Percentiles rank a stretch among this genome's conserved stretches.
Conservation (phyloP, 2,888 invertebrate species). For the Molorchus minor region DNA sequence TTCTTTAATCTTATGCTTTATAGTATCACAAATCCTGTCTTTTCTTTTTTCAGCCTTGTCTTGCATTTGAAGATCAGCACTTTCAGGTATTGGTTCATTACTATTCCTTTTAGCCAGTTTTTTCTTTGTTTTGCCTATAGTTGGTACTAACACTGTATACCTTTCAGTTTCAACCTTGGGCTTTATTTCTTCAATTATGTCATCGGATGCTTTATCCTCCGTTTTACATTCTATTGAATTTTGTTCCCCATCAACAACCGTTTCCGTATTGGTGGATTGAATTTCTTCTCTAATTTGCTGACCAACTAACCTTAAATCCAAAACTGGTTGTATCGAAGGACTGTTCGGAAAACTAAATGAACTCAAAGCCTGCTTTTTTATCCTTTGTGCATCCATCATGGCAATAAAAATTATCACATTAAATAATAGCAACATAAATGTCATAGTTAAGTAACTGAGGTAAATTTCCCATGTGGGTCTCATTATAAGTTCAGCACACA, state of each 20-base stretch:
- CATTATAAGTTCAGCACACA: slow-evolving; percentile 74
- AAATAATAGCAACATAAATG: slow-evolving; percentile 69
- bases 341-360: slow-evolving; percentile 64
- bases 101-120: slow-evolving; percentile 55
- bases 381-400: slow-evolving; percentile 76
- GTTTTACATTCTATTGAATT: slow-evolving; percentile 21
- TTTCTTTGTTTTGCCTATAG: slow-evolving; percentile 57
- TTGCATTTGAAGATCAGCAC: slow-evolving; percentile 39
- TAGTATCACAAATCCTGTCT: slow-evolving; percentile 29
- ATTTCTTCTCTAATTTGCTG: slow-evolving; percentile 61
- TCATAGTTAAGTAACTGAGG: slow-evolving; percentile 72
- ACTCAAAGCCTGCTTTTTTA: slow-evolving; percentile 66
- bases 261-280: slow-evolving; percentile 43
- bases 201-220: slow-evolving; percentile 33
- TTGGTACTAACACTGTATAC: slow-evolving; percentile 54
- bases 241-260: slow-evolving; percentile 45
- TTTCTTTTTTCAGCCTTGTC: slow-evolving; percentile 34
- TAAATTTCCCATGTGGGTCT: slow-evolving; percentile 80
- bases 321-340: slow-evolving; percentile 67
- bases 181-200: slow-evolving; percentile 35
- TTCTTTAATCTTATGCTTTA: slow-evolving; percentile 34
- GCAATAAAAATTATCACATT: slow-evolving; percentile 73
- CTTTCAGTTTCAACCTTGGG: slow-evolving; percentile 50
- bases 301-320: slow-evolving; percentile 70
- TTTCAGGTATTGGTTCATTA: slow-evolving; percentile 42